Conservation (phyloP, 1,140 invertebrate genomes). For the Diorhabda elongata region DNA sequence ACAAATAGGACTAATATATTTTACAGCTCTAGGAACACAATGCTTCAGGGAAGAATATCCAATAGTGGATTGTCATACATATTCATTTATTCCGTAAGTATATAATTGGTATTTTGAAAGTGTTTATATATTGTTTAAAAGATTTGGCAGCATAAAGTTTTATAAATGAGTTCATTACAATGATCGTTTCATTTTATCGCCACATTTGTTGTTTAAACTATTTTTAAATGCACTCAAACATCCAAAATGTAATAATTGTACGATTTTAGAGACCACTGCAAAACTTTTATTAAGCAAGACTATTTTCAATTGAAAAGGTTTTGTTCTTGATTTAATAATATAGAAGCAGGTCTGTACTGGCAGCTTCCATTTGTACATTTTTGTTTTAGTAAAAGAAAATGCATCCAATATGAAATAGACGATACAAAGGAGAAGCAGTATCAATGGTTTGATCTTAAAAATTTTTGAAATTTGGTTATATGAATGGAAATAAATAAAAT, state of each 20-base stretch:
- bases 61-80: constrained; percentile 54
- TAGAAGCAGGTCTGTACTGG: too few relatives aligned
- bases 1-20: constrained; percentile 64
- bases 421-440: constrained; percentile 48
- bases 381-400: constrained; percentile 38
- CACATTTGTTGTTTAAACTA: not conserved
- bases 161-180: constrained; percentile 32
- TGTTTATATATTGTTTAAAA: too few relatives aligned
- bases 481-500: not conserved
- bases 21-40: constrained; percentile 59
- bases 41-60: constrained; percentile 66
- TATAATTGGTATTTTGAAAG: not conserved
- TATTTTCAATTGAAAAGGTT: too few relatives aligned
- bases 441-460: constrained; percentile 59
- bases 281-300: not conserved
- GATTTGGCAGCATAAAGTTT: too few relatives aligned
- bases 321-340: too few relatives aligned
- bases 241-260: not conserved
- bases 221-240: not conserved
- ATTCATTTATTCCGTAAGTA: constrained; percentile 35
- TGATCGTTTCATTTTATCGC: not conserved
- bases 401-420: constrained; percentile 54
- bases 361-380: not conserved
- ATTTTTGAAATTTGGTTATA: constrained; percentile 30
- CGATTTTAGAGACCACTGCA: too few relatives aligned